A percentile compares a stretch with the other conserved stretches of the same genome.
Evolutionary conservation across 2,888 invertebrate genomes (phyloP).

Genomic region (Sympetrum striolatum): DNA sequence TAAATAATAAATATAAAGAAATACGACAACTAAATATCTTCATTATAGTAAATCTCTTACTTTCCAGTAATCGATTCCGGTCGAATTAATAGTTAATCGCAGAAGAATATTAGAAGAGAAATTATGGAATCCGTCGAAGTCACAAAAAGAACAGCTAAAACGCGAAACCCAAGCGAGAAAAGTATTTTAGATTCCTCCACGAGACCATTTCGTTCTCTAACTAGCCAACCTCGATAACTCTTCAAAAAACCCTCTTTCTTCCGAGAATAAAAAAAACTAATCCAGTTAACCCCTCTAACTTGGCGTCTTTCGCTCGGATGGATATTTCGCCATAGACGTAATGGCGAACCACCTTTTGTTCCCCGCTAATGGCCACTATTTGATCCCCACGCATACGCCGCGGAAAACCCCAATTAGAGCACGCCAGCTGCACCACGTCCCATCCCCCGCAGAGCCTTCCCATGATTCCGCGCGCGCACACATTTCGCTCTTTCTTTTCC

Average conservation of each 20-base stretch:
- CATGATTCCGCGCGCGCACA: background rate
- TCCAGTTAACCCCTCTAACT: background rate
- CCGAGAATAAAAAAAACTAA: background rate
- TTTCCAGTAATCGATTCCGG: too few species aligned
- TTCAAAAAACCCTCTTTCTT: background rate
- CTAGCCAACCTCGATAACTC: background rate
- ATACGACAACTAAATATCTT: too few species aligned
- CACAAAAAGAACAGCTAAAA: too few species aligned
- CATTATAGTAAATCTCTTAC: too few species aligned
- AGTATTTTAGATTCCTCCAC: too few species aligned
- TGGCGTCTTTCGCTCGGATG: background rate
- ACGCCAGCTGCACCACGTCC: background rate
- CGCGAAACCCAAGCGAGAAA: too few species aligned
- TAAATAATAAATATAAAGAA: too few species aligned
- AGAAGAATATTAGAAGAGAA: too few species aligned
- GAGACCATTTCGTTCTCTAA: background rate
- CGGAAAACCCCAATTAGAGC: background rate
- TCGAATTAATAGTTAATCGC: too few species aligned
- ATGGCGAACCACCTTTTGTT: background rate
- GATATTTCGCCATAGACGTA: background rate
- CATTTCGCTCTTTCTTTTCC: background rate
- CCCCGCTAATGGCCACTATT: background rate
- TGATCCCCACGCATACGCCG: background rate
- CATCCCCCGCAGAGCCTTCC: background rate
- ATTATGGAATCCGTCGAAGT: too few species aligned